These are phyloP conservation scores for Epsilonema sp. DNA, from an alignment of 2,888 invertebrate species.

Conservation along the genomic window DNA sequence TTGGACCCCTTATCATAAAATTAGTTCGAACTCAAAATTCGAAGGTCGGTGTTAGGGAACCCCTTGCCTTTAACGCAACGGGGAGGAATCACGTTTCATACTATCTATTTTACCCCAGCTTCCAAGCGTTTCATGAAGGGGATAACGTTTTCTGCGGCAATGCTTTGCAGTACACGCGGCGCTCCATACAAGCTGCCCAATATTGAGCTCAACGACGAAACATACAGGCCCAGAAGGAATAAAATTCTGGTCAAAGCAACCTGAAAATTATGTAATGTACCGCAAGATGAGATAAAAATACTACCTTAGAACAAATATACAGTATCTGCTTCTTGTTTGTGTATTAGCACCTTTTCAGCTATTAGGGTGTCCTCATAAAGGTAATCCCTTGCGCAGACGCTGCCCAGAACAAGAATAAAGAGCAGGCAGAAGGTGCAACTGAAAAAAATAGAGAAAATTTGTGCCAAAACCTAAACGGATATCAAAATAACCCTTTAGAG, in stretches of 20 bases:
- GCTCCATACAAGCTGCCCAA: slow-evolving; percentile 89
- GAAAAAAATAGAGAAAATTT: slow-evolving; percentile 16
- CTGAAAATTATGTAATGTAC: too few relatives aligned
- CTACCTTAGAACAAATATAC: too few relatives aligned
- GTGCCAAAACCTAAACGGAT: too few relatives aligned
- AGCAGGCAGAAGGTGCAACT: slow-evolving; percentile 68
- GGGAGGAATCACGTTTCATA: neutral
- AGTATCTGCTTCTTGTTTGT: neutral
- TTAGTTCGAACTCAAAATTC: too few relatives aligned
- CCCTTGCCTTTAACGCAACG: too few relatives aligned
- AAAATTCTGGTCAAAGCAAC: slow-evolving; percentile 40
- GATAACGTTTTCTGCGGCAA: slow-evolving; percentile 81
- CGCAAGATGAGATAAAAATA: slow-evolving; percentile 1
- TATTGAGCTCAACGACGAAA: slow-evolving; percentile 84
- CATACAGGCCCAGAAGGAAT: slow-evolving; percentile 72
- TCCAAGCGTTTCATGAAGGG: slow-evolving; percentile 66
- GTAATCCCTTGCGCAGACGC: slow-evolving; percentile 53
- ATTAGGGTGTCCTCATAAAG: slow-evolving; percentile 67
- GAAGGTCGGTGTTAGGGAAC: too few relatives aligned
- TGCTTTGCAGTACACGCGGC: slow-evolving; percentile 76
- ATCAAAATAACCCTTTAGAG: neutral
- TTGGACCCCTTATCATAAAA: too few relatives aligned
- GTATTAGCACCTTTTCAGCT: slow-evolving; percentile 69
- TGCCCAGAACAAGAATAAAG: slow-evolving; percentile 69
- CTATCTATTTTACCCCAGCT: slow-evolving; percentile 50